phyloP scores from a whole-genome alignment of 2,888 invertebrate genomes.

The Chymomyza caudatula region DNA sequence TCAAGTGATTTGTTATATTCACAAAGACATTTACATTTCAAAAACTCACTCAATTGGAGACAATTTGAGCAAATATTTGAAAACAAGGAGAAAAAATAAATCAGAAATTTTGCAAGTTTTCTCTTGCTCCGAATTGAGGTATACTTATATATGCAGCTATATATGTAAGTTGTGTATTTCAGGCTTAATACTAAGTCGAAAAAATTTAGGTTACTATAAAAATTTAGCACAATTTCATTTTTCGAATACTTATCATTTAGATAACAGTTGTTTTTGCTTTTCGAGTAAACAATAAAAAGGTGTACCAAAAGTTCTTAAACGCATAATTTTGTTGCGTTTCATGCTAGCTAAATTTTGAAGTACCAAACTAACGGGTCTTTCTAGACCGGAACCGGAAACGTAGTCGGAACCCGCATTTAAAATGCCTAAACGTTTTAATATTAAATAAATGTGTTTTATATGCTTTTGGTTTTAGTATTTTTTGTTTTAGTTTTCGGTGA shows the following conservation, averaged over 20 bases:
- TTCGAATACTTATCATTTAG: background rate
- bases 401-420: background rate
- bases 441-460: conserved; percentile 51
- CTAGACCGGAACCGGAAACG: conserved; percentile 31
- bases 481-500: conserved; percentile 31
- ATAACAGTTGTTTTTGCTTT: background rate
- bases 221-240: conserved; percentile 68
- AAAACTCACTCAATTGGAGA: conserved; percentile 53
- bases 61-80: conserved; percentile 52
- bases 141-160: conserved; percentile 48
- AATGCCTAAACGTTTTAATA: conserved; percentile 46
- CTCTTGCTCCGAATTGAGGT: background rate
- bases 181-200: conserved; percentile 34
- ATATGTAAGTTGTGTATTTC: conserved; percentile 11
- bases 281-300: conserved; percentile 29
- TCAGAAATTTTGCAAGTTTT: background rate
- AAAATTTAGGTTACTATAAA: conserved; percentile 46
- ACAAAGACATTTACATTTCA: conserved; percentile 19
- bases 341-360: conserved; percentile 48
- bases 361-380: conserved; percentile 27
- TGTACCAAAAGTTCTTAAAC: conserved; percentile 56
- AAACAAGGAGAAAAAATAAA: background rate
- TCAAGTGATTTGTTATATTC: conserved; percentile 64
- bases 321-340: conserved; percentile 36
- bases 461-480: conserved; percentile 26